Conservation (phyloP, 2,888 invertebrate species). For the Agrochola macilenta region DNA sequence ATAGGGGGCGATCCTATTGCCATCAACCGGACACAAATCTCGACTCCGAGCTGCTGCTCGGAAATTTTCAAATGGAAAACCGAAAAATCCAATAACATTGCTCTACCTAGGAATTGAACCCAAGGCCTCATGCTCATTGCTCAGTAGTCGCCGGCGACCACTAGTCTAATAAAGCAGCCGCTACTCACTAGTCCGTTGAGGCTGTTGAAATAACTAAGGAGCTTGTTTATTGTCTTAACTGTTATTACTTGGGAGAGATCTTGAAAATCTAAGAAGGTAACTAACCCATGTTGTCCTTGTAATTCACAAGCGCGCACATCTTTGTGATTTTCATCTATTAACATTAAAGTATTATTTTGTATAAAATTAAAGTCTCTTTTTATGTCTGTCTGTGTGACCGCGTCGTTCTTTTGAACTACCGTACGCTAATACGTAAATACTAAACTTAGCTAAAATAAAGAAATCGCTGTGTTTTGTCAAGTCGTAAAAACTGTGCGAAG, state of each 20-base stretch:
- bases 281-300: background rate
- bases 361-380: background rate
- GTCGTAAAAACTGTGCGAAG: background rate
- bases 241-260: background rate
- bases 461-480: background rate
- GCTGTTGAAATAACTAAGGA: background rate
- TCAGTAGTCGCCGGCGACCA: background rate
- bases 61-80: background rate
- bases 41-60: background rate
- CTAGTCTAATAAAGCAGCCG: background rate
- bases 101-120: background rate
- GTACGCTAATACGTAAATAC: background rate
- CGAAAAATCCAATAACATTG: background rate
- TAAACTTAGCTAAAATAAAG: background rate
- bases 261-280: constrained; percentile 1
- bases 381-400: background rate
- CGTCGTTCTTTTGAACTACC: background rate
- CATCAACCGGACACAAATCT: background rate
- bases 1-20: background rate
- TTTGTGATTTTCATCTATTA: background rate
- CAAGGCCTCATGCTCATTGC: background rate
- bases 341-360: too few relatives aligned
- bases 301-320: background rate
- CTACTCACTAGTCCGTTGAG: background rate
- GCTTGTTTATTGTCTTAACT: too few relatives aligned